These are phyloP conservation scores for Crotalus tigris DNA, from an alignment of 2,113 vertebrate species.

Conservation along the genomic window DNA sequence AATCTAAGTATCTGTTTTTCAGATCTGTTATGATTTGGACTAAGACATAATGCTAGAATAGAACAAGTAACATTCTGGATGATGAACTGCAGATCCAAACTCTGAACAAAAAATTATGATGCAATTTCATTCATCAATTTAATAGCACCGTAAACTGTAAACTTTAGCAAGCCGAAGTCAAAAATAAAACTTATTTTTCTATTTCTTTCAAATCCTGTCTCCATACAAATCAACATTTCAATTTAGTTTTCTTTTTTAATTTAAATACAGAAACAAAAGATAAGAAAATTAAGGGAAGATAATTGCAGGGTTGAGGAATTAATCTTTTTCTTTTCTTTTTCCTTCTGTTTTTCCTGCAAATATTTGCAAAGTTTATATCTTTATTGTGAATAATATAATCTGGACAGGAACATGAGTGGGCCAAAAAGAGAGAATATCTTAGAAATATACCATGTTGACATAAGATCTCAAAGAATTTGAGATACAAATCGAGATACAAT, in stretches of 20 bases:
- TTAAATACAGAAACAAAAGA: not conserved
- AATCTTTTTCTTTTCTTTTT: not conserved
- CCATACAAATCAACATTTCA: slow-evolving; percentile 20
- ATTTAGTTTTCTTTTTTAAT: not conserved
- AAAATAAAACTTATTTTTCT: slow-evolving; percentile 14
- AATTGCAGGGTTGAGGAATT: not conserved
- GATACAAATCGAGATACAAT: no score
- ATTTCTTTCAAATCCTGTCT: slow-evolving; percentile 23
- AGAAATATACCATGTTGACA: not conserved
- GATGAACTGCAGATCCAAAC: not conserved
- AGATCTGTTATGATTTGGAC: not conserved
- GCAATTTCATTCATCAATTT: slow-evolving; percentile 12
- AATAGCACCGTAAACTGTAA: slow-evolving; percentile 1
- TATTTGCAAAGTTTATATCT: not conserved
- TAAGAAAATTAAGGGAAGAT: not conserved
- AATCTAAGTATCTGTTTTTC: not conserved
- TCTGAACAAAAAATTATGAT: not conserved
- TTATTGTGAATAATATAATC: not conserved
- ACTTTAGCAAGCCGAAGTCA: not conserved
- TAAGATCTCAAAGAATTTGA: not conserved
- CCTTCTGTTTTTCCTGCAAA: not conserved
- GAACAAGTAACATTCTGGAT: not conserved
- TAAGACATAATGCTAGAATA: not conserved
- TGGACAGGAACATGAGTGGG: not conserved
- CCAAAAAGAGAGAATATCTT: not conserved